A percentile compares a stretch with the other conserved stretches of the same genome.
phyloP scores from a whole-genome alignment of 1,140 invertebrate genomes.

The Scaptomyza graminum region DNA sequence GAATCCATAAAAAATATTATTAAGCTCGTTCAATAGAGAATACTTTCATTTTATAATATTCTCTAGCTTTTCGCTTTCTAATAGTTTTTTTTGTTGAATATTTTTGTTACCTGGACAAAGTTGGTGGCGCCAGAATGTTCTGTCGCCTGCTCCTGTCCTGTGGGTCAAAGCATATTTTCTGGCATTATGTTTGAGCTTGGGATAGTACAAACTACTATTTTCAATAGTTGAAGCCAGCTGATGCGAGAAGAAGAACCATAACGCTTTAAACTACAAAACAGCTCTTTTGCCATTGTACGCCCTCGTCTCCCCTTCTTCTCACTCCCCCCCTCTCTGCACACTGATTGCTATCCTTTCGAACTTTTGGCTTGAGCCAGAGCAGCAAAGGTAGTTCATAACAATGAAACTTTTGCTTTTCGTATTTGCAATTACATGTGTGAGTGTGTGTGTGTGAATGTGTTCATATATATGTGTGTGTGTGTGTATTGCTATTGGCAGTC shows the following conservation, averaged over 20 bases:
- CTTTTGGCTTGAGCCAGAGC: slow-evolving; percentile 47
- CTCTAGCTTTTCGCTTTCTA: not conserved
- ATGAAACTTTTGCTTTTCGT: slow-evolving; percentile 70
- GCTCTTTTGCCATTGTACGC: slow-evolving; percentile 36
- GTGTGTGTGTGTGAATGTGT: slow-evolving; percentile 33
- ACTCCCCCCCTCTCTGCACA: not conserved
- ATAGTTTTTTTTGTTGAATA: not conserved
- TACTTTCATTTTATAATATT: not conserved
- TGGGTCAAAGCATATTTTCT: slow-evolving; percentile 50
- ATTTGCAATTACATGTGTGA: slow-evolving; percentile 55
- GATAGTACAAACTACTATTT: slow-evolving; percentile 20
- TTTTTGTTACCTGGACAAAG: not conserved
- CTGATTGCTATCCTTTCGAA: slow-evolving; percentile 27
- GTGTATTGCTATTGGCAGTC: slow-evolving; percentile 11
- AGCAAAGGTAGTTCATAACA: slow-evolving; percentile 60
- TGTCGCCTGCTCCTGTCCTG: not conserved
- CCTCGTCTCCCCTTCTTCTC: too few relatives aligned
- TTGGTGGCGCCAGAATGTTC: slow-evolving; percentile 48
- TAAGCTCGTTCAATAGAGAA: not conserved
- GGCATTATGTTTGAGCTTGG: slow-evolving; percentile 37
- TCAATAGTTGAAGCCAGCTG: slow-evolving; percentile 33
- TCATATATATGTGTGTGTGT: slow-evolving; percentile 6
- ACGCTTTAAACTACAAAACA: slow-evolving; percentile 65
- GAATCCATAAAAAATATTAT: too few relatives aligned
- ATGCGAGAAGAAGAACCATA: slow-evolving; percentile 49